Evolutionary conservation across 2,888 invertebrate species (phyloP), one percentile per base, ranked within the genome.

Genomic region (Carterocephalus palaemon): DNA sequence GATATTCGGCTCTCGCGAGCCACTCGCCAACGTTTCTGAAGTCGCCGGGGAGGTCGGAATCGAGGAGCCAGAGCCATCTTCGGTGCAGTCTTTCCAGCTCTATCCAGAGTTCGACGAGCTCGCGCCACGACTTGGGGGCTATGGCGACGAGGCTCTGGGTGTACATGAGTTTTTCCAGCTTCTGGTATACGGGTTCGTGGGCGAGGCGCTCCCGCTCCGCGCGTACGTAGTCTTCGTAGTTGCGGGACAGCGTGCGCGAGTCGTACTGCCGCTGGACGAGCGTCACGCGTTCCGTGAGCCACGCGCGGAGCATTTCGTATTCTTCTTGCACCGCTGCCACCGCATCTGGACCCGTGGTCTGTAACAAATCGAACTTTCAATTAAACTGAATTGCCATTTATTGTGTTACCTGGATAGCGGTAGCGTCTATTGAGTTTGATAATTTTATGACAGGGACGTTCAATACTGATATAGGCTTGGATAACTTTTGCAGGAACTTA

Each of bases 51-150:
- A 98, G 85, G 51, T 90, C 89, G 0, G 94, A 91, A 74, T 98
- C 98, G 56, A 98, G 81, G 37, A 94, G 88, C 94, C 95, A 95
- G 59, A 96, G 89, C 97, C 98, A 98, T 64, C 92, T 90, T 60
- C 92, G 88, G 82, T 96, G 89, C 80, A 95, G 88, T 59, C 89
- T 83, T 66, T 95, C 92, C 39, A 96, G 88, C 65, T 93, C 92
- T 56, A 90, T 90, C 97, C 97, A 97, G 17, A 95, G 87, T 19
- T 89, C 87, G 58, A 93, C 92, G 8, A 97, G 89, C 60, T 94
- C 93, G 42, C 90, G 90, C 96, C 97, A 97, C n/a, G 94, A 92
- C 56, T 94, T 93, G 31, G 91, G 90, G 3, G 94, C 93, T 50
- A 97, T 92, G 57, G 93, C 93, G 50, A 95, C 91, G 62, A 94